A percentile compares a stretch with the other conserved stretches of the same genome.
Conservation (phyloP, 2,888 invertebrate genomes). For the Pristionchus exspectatus region DNA sequence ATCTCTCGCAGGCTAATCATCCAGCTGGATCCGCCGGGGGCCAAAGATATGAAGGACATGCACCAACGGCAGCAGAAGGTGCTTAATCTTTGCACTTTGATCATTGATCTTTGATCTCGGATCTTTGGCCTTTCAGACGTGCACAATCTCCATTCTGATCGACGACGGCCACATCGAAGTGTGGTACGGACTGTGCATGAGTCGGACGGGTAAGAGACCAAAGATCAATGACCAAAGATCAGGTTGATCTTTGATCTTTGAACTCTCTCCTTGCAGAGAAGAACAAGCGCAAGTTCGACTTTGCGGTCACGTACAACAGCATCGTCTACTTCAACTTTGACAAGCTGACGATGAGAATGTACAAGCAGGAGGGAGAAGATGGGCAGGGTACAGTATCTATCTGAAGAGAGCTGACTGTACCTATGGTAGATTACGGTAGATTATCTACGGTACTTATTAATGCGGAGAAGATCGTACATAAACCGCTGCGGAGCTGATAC, state of each 20-base stretch:
- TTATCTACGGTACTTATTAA: too few relatives aligned
- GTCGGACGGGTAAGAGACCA: not conserved
- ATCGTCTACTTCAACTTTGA: slow-evolving; percentile 28
- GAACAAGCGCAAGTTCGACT: slow-evolving; percentile 23
- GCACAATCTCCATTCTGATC: not conserved
- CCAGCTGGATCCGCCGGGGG: not conserved
- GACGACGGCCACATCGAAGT: slow-evolving; percentile 37
- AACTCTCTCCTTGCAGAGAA: not conserved
- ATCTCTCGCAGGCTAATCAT: slow-evolving; percentile 3
- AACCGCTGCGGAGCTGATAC: too few relatives aligned
- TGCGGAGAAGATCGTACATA: too few relatives aligned
- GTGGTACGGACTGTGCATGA: slow-evolving; percentile 37
- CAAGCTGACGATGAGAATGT: not conserved
- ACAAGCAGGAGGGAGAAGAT: not conserved
- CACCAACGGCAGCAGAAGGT: not conserved
- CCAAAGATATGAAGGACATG: not conserved
- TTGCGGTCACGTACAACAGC: not conserved
- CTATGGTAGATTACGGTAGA: not conserved
- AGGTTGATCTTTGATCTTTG: not conserved
- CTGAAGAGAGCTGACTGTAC: too few relatives aligned
- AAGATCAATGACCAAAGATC: not conserved
- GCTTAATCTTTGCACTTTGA: not conserved
- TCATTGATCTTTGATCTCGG: not conserved
- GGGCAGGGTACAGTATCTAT: not conserved
- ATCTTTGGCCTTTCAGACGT: not conserved